Percentiles rank a stretch among this genome's conserved stretches.
phyloP scores from a whole-genome alignment of 2,113 vertebrate genomes.

The Lanius collurio region DNA sequence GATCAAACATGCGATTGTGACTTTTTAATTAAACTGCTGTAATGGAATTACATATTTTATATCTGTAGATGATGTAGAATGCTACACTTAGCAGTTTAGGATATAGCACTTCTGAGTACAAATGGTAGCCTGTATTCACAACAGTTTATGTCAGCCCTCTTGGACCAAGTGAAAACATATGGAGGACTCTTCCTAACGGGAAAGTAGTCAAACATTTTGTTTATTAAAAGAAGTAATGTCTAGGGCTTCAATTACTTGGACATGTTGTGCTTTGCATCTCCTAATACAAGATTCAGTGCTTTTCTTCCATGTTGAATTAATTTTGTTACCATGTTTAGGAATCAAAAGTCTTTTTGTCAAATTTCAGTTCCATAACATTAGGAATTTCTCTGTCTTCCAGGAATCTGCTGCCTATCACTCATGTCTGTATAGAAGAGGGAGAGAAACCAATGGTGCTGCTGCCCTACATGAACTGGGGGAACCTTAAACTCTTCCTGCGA shows the following conservation, averaged over 20 bases:
- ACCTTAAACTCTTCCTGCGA: constrained; percentile 95
- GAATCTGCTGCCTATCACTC: constrained; percentile 94
- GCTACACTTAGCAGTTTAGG: neutral
- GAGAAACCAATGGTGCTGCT: constrained; percentile 96
- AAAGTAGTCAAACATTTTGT: neutral
- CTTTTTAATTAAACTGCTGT: neutral
- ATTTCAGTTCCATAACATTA: neutral
- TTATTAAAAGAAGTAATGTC: neutral
- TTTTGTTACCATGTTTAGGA: neutral
- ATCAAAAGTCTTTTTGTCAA: neutral
- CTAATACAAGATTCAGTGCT: neutral
- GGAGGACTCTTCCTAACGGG: neutral
- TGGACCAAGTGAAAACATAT: neutral
- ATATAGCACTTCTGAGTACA: neutral
- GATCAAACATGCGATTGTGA: neutral
- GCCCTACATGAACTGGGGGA: constrained; percentile 99
- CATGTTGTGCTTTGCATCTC: neutral
- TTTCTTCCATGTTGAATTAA: neutral
- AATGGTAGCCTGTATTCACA: neutral
- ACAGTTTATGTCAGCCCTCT: neutral
- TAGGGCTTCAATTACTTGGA: neutral
- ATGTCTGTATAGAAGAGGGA: constrained; percentile 95
- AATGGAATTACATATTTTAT: neutral
- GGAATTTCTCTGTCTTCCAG: constrained; percentile 67
- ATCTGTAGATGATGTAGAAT: neutral